Conservation (phyloP, 2,113 vertebrate species). For the Chrysochloris asiatica region DNA sequence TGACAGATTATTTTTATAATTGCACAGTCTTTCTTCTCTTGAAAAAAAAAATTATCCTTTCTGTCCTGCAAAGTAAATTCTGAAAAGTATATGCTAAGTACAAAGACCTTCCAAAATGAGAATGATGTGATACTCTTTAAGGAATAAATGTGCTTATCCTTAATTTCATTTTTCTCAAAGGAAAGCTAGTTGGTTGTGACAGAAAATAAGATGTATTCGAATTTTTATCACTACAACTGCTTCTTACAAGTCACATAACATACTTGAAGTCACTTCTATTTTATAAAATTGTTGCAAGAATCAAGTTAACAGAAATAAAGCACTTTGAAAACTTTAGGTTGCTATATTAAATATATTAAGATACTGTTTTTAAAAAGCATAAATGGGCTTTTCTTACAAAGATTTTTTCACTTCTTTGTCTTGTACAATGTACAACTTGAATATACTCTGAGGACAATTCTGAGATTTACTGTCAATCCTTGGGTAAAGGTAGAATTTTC, state of each 20-base stretch:
- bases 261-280: background rate
- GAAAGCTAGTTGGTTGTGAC: background rate
- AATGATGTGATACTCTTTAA: background rate
- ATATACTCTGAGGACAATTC: background rate
- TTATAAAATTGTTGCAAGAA: constrained; percentile 27
- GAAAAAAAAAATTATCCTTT: background rate
- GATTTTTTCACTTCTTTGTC: constrained; percentile 24
- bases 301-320: constrained; percentile 22
- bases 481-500: background rate
- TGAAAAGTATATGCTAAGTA: constrained; percentile 3
- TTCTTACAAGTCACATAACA: constrained; percentile 4
- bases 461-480: background rate
- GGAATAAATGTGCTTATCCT: background rate
- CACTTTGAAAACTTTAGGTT: constrained; percentile 13
- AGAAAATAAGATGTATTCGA: background rate
- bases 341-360: background rate
- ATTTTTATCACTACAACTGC: background rate
- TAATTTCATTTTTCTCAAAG: constrained; percentile 17
- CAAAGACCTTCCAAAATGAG: constrained; percentile 28
- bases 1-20: background rate
- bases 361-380: background rate
- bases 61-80: constrained; percentile 12
- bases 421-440: background rate
- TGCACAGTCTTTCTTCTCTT: background rate
- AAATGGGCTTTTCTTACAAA: background rate